Percentiles rank a stretch among this genome's conserved stretches.
phyloP scores from a whole-genome alignment of 2,113 vertebrate genomes.

The Amphiprion ocellaris region DNA sequence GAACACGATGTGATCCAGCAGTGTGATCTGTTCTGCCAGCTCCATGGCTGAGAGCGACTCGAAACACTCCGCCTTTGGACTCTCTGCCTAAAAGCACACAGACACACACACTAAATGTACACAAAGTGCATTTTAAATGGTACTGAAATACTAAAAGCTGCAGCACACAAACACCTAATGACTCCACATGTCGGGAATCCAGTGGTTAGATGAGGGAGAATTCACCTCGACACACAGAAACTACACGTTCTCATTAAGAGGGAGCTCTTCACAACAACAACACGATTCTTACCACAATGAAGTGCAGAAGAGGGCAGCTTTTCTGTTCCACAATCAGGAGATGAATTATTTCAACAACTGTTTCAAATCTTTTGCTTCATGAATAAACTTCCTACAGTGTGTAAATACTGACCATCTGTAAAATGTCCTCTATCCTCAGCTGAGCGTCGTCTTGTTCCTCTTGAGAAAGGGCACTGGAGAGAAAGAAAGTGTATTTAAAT shows the following conservation, averaged over 20 bases:
- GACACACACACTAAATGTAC: neutral
- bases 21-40: slow-evolving; percentile 96
- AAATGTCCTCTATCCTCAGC: slow-evolving; percentile 92
- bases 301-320: slow-evolving; percentile 79
- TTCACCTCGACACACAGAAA: slow-evolving; percentile 17
- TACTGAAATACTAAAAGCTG: neutral
- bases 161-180: neutral
- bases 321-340: slow-evolving; percentile 67
- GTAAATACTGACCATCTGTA: slow-evolving; percentile 89
- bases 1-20: slow-evolving; percentile 96
- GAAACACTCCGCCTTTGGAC: slow-evolving; percentile 90
- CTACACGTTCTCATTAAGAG: slow-evolving; percentile 11
- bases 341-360: slow-evolving; percentile 34
- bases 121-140: neutral
- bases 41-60: slow-evolving; percentile 96
- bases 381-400: neutral
- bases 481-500: neutral
- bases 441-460: slow-evolving; percentile 95
- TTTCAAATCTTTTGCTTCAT: neutral
- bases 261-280: neutral
- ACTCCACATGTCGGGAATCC: neutral
- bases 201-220: neutral
- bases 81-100: slow-evolving; percentile 81
- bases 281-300: slow-evolving; percentile 79
- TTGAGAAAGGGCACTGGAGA: slow-evolving; percentile 91